Percentiles rank a stretch among this genome's conserved stretches.
Evolutionary conservation across 2,797 vertebrate genomes (phyloP).

Genomic region (Notolepis coatsorum): DNA sequence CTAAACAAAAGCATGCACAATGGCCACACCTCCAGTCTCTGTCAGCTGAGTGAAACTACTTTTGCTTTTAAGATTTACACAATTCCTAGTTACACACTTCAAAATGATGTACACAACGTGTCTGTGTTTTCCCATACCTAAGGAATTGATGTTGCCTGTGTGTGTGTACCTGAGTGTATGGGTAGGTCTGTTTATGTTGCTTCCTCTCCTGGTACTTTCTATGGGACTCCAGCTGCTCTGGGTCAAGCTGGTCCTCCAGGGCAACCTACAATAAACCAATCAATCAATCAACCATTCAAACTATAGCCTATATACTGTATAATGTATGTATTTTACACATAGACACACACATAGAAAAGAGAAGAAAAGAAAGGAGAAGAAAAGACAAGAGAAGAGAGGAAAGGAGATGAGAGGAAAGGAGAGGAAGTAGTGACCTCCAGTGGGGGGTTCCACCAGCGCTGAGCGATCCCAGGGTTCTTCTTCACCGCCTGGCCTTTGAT

Average conservation of each 20-base stretch:
- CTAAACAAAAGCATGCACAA: too few relatives aligned
- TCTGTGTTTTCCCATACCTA: too few relatives aligned
- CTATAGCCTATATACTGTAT: too few relatives aligned
- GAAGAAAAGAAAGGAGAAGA: neutral
- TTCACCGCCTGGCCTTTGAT: conserved; percentile 96
- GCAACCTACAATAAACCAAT: conserved; percentile 59
- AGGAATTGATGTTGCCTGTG: too few relatives aligned
- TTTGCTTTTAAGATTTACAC: too few relatives aligned
- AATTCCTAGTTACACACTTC: too few relatives aligned
- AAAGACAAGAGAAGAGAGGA: neutral
- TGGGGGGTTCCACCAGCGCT: conserved; percentile 98
- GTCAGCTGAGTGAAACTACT: too few relatives aligned
- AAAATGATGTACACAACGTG: too few relatives aligned
- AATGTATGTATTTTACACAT: too few relatives aligned
- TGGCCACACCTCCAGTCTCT: too few relatives aligned
- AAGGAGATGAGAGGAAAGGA: neutral
- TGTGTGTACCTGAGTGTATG: conserved; percentile 61
- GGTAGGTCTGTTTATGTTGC: conserved; percentile 74
- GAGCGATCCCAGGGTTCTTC: conserved; percentile 93
- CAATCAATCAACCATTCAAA: neutral
- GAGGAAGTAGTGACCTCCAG: conserved; percentile 83
- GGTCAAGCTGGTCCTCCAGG: conserved; percentile 91
- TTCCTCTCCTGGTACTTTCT: conserved; percentile 95
- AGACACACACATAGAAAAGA: too few relatives aligned
- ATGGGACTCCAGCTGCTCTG: conserved; percentile 93